These are phyloP conservation scores for Catostomus latipinnis DNA, from an alignment of 2,797 vertebrate species.

Conservation along the genomic window DNA sequence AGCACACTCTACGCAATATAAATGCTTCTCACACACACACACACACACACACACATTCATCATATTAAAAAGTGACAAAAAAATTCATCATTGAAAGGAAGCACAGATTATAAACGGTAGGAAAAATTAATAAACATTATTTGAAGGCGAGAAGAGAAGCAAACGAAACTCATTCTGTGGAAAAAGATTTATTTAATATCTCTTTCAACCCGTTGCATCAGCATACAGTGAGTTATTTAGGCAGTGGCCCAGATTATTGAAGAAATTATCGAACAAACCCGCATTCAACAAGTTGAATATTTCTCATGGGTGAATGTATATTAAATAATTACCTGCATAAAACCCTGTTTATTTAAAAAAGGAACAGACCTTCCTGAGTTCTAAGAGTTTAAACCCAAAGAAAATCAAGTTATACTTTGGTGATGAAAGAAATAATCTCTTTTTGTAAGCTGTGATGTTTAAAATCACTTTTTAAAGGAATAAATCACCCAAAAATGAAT, in stretches of 20 bases:
- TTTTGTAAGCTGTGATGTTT: conserved; percentile 38
- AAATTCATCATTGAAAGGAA: conserved; percentile 60
- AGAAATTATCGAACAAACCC: conserved; percentile 20
- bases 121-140: conserved; percentile 62
- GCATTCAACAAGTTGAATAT: conserved; percentile 41
- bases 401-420: conserved; percentile 43
- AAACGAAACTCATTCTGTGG: conserved; percentile 49
- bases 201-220: conserved; percentile 76
- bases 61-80: conserved; percentile 57
- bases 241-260: conserved; percentile 42
- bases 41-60: conserved; percentile 45
- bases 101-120: conserved; percentile 30
- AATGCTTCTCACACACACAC: conserved; percentile 31
- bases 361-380: background rate
- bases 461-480: background rate
- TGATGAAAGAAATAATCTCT: conserved; percentile 14
- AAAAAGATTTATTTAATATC: conserved; percentile 66
- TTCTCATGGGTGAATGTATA: background rate
- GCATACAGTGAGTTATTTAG: conserved; percentile 56
- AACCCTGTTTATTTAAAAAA: conserved; percentile 12
- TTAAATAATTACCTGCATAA: conserved; percentile 10
- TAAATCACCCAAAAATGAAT: too few relatives aligned
- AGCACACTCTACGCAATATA: conserved; percentile 53
- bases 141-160: conserved; percentile 43
- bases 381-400: background rate